A percentile compares a stretch with the other conserved stretches of the same genome.
These are phyloP conservation scores for Polyergus mexicanus DNA, from an alignment of 1,140 invertebrate genomes.

Conservation along the genomic window DNA sequence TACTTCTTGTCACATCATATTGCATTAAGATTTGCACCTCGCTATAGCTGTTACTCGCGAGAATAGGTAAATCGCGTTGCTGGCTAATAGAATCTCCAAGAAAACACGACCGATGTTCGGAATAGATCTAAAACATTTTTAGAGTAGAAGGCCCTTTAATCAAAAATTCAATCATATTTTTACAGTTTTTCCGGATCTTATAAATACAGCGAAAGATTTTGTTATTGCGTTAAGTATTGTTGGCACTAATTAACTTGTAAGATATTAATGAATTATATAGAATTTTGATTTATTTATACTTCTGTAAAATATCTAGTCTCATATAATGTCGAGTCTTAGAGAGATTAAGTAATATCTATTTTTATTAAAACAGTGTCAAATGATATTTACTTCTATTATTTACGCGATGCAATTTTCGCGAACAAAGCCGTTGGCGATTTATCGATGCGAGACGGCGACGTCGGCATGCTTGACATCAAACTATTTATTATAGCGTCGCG, in stretches of 20 bases:
- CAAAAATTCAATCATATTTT: background rate
- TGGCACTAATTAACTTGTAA: background rate
- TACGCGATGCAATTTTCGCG: background rate
- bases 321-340: background rate
- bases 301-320: background rate
- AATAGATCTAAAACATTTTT: background rate
- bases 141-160: background rate
- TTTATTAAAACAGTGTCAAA: slow-evolving; percentile 5
- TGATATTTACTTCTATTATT: slow-evolving; percentile 12
- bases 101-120: background rate
- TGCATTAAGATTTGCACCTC: slow-evolving; percentile 51
- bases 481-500: slow-evolving; percentile 31
- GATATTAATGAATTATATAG: background rate
- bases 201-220: background rate
- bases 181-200: background rate
- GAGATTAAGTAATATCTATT: slow-evolving; percentile 1
- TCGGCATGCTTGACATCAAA: background rate
- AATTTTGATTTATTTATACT: background rate
- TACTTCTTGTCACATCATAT: slow-evolving; percentile 58
- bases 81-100: slow-evolving; percentile 37
- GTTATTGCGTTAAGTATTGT: background rate
- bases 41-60: slow-evolving; percentile 33
- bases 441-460: background rate
- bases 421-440: slow-evolving; percentile 5
- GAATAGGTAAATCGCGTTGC: slow-evolving; percentile 49